Base-by-base conservation (phyloP, 2,797 vertebrate genomes). In the Clamator glandarius region DNA sequence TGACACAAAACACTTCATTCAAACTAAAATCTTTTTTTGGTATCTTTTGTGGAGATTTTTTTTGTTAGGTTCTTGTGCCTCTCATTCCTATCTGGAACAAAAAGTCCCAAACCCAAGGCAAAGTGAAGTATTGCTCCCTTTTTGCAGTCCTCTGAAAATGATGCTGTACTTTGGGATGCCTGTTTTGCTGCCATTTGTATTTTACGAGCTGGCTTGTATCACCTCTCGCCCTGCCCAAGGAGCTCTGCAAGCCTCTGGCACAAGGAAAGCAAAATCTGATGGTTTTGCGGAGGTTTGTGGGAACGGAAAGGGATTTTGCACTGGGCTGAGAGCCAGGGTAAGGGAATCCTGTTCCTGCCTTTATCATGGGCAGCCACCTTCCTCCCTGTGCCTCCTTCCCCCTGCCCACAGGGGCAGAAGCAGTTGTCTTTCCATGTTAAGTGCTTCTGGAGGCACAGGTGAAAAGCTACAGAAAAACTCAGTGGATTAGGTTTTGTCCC, bases 1-100 rank as follows among this genome's bases (percentile, higher is more conserved):
- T 84, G 76, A 78, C 59, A 78, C 31, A 69, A 84, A 91, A 79
- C 26, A 6, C 26, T 91, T 93, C 83, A 73, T 39, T 95, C 54
- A 89, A 81, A 81, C 9, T n/a, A 51, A 94, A 78, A 54, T 12
- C 1, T 7, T 61, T 89, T 48, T 87, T 68, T 54, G 1, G 3
- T 64, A 5, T 55, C 28, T 74, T 91, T 78, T 11, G 50, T 29
- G 24, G 10, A 80, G 44, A 80, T 44, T 28, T 64, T 61, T 70
- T 63, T 28, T 5, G 1, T n/a, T 61, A 28, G 1, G 1, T 41
- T 26, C 68, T 74, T 51, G 2, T 10, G 3, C 9, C 12, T 36
- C 19, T 50, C 25, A 26, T 46, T 81, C 14, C 25, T 69, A 15
- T 28, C 13, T 73, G 14, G n/a, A 73, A 69, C 2, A 52, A 81